Evolutionary conservation across 2,888 invertebrate species (phyloP).

Genomic region (Beris chalybata): DNA sequence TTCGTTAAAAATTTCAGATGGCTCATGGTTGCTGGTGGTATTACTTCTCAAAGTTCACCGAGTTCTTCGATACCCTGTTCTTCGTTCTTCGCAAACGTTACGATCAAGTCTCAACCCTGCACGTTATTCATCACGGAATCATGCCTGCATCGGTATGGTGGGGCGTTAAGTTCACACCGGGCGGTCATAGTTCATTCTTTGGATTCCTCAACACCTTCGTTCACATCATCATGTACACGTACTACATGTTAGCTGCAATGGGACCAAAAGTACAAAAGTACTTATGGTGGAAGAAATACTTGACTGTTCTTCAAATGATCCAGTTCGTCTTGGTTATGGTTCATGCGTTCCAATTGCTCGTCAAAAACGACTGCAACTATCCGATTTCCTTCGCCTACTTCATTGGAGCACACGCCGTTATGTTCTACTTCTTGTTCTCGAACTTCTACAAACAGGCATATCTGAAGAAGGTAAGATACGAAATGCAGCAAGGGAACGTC

Average conservation of each 20-base stretch:
- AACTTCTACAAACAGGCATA: constrained; percentile 87
- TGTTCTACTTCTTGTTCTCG: constrained; percentile 91
- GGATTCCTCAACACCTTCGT: constrained; percentile 92
- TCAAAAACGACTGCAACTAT: constrained; percentile 82
- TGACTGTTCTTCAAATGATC: constrained; percentile 89
- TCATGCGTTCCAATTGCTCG: constrained; percentile 87
- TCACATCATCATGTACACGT: constrained; percentile 93
- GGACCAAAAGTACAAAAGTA: constrained; percentile 85
- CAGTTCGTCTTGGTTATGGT: constrained; percentile 87
- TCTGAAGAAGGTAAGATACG: constrained; percentile 54
- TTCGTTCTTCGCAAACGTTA: constrained; percentile 93
- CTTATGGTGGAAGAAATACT: constrained; percentile 95
- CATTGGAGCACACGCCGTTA: constrained; percentile 88
- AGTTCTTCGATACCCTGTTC: constrained; percentile 92
- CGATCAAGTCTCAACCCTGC: constrained; percentile 86
- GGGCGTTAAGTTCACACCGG: constrained; percentile 85
- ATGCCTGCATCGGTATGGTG: constrained; percentile 96
- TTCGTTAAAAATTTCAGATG: constrained; percentile 62
- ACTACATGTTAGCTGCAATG: constrained; percentile 86
- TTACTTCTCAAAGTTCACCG: constrained; percentile 91
- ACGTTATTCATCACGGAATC: constrained; percentile 92
- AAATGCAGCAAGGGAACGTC: background rate
- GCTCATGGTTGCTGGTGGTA: constrained; percentile 90
- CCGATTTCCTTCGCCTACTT: constrained; percentile 86
- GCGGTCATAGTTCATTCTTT: constrained; percentile 93